Evolutionary conservation across 2,888 invertebrate genomes (phyloP), one percentile per base, ranked within the genome.

Genomic region (Heteropelma amictum): DNA sequence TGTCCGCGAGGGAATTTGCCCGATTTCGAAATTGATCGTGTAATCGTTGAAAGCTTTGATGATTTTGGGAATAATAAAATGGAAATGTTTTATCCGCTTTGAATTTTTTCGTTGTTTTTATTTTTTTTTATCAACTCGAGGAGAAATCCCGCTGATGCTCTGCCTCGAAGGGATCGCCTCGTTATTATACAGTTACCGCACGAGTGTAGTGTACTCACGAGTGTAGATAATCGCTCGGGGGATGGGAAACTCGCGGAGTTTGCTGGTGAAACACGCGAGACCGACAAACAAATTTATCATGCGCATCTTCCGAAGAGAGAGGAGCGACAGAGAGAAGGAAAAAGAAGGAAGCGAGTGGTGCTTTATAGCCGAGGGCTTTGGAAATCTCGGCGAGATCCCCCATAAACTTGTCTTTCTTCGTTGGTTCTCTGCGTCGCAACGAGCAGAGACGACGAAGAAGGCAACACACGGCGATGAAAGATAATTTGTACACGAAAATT

Each of bases 401-500:
- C 12, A 60, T 42, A 49, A 58, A 21, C 58, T 30, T 33, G 7
- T 35, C 28, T 40, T 35, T 42, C 23, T 21, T 19, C n/a, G 45
- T 14, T 5, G 45, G 23, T 35, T 63, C 23, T 14, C 47, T 19
- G 21, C 10, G 23, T n/a, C n/a, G n/a, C n/a, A n/a, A n/a, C n/a
- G n/a, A n/a, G n/a, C n/a, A n/a, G n/a, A n/a, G n/a, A n/a, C n/a
- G n/a, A n/a, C n/a, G n/a, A n/a, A n/a, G n/a, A n/a, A n/a, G n/a
- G n/a, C n/a, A n/a, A n/a, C n/a, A 30, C 56, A 58, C n/a, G 47
- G 8, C 38, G 47, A 58, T 38, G 26, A 4, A 23, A 61, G 45
- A 61, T 69, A 69, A 69, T 61, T 69, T n/a, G 60, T 51, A 33
- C 42, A 63, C 12, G 14, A 17, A 40, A 58, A 40, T 71, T 56